These are phyloP conservation scores for Geotrypetes seraphini DNA, from an alignment of 2,797 vertebrate species.

Conservation along the genomic window DNA sequence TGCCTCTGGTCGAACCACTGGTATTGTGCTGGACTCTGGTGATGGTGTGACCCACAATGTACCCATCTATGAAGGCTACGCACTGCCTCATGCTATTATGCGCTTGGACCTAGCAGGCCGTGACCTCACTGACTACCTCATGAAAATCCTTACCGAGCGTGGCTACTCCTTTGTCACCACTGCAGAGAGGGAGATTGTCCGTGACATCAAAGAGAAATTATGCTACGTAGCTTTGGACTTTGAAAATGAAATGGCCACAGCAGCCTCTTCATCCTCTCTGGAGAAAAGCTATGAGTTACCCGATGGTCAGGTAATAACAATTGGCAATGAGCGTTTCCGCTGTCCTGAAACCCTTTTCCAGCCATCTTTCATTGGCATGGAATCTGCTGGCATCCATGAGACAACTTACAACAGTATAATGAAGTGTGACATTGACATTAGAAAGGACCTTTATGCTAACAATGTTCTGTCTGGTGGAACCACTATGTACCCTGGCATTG, in stretches of 20 bases:
- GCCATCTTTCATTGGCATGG: conserved; percentile 71
- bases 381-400: conserved; percentile 64
- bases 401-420: too few relatives aligned
- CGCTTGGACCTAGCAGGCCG: too few relatives aligned
- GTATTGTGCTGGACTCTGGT: conserved; percentile 28
- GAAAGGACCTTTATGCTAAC: conserved; percentile 88
- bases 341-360: conserved; percentile 69
- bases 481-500: conserved; percentile 91
- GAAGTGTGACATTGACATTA: conserved; percentile 77
- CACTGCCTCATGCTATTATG: conserved; percentile 35
- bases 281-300: conserved; percentile 72
- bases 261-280: conserved; percentile 65
- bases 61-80: conserved; percentile 34
- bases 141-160: conserved; percentile 51
- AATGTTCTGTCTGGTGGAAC: conserved; percentile 86
- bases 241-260: conserved; percentile 73
- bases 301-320: conserved; percentile 73
- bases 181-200: conserved; percentile 42
- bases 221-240: conserved; percentile 66
- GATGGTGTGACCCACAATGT: conserved; percentile 36
- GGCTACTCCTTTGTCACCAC: conserved; percentile 51
- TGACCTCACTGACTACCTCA: conserved; percentile 43
- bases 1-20: conserved; percentile 55
- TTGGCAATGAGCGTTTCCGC: conserved; percentile 69
- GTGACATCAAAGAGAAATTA: conserved; percentile 15